Evolutionary conservation across 2,797 vertebrate genomes (phyloP), one percentile per base, ranked within the genome.

Genomic region (Mus minutoides): DNA sequence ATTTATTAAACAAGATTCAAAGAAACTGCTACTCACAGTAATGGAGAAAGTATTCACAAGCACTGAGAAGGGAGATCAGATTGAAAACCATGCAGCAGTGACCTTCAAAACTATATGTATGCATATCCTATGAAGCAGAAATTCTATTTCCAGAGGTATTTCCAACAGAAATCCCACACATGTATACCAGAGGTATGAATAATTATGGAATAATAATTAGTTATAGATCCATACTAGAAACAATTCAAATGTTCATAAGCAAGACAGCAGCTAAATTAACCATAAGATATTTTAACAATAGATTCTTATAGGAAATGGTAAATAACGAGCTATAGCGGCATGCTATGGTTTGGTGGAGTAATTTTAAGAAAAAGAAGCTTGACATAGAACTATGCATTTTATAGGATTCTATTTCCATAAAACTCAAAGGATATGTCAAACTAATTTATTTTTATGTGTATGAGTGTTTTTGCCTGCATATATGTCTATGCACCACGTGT

Each of bases 341-440:
- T 82, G 62, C 6, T 73, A 14, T 46, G 11, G 91, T 22, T 40
- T 77, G 26, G 37, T n/a, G 40, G 71, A 88, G 75, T 76, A 71
- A 94, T 52, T 24, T 52, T 93, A 17, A 94, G 49, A 40, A 73
- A 77, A 90, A 56, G 54, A 82, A 95, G 10, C 3, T 52, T 46
- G 26, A 80, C 58, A 95, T 17, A 67, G 82, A 67, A 75, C 40
- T 54, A 6, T 64, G 29, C 4, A 56, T 76, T 6, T 92, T 43
- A 73, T 22, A 34, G 24, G 34, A 88, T 84, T 54, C 40, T 21
- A 21, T 79, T 76, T 96, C 62, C 46, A 60, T 73, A 82, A 93
- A 96, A 88, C 64, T 52, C 9, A 84, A 94, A 91, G 73, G 80
- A 24, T 26, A 37, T 16, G 22, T 73, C 80, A 83, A 86, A 56